phyloP scores from a whole-genome alignment of 1,140 invertebrate species.

The Euura saliciscinereae region DNA sequence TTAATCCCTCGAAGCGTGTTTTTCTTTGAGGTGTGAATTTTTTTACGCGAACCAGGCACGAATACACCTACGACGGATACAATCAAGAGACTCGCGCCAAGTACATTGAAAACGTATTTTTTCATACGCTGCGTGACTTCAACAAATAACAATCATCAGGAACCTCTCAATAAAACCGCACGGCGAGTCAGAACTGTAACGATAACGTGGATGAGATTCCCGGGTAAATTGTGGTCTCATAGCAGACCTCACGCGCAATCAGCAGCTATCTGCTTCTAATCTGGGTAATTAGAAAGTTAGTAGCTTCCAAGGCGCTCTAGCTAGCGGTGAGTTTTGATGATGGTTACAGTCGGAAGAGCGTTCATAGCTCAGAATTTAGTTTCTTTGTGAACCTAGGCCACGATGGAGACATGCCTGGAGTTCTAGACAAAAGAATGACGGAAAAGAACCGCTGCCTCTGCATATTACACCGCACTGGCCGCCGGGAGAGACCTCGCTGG shows the following conservation, averaged over 20 bases:
- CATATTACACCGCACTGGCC: not conserved
- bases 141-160: no score
- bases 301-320: not conserved
- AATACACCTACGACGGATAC: no score
- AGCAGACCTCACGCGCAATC: not conserved
- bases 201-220: not conserved
- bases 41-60: no score
- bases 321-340: not conserved
- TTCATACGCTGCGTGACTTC: no score
- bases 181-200: not conserved
- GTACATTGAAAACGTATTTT: no score
- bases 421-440: not conserved
- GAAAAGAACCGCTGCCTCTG: not conserved
- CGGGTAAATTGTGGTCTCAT: not conserved
- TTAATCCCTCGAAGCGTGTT: no score
- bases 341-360: no score
- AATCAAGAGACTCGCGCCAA: no score
- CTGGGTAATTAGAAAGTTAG: constrained; percentile 7
- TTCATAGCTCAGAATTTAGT: not conserved
- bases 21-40: no score
- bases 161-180: no score
- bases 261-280: not conserved
- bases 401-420: not conserved
- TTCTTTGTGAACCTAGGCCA: not conserved
- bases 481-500: not conserved